Evolutionary conservation across 2,797 vertebrate species (phyloP), one percentile per base, ranked within the genome.

Genomic region (Acanthurus lineatus): DNA sequence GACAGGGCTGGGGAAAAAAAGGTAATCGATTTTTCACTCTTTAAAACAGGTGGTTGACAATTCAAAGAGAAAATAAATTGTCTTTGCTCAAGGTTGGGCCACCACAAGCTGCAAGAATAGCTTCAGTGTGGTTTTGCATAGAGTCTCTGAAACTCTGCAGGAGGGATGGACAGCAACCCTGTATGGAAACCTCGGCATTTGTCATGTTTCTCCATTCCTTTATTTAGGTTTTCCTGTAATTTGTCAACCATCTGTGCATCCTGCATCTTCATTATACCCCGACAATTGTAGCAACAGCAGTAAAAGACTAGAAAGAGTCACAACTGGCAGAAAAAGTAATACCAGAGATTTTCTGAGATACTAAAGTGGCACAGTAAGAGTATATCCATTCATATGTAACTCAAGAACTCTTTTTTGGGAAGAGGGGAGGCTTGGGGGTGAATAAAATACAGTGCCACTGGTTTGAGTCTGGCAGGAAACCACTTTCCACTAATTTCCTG

Each of bases 61-160:
- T 16, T 61, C 17, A 45, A 73, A 61, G 19, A 28, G 53, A 70
- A 56, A 25, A 17, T 4, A 19, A 63, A 62, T 17, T 52, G n/a
- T 35, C 35, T 59, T 2, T 5, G 22, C 22, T 28, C 6, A 2
- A 20, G 19, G 7, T 7, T 48, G 14, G 17, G 20, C n/a, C 20
- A 35, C 0, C 17, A 40, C 11, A 25, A 52, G 5, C 51, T 44
- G 51, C 52, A 17, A 54, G 25, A 38, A 25, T 17, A 44, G 48
- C 69, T 28, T 19, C 14, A 22, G 51, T 59, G n/a, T 28, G 49
- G 14, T 38, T 32, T 11, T 17, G 16, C 12, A 9, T 14, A 4
- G 25, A 64, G 14, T 25, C 20, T 53, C 22, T n/a, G 32, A 54
- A 48, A 25, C 45, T 51, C 15, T 12, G 10, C 45, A 9, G 15